Evolutionary conservation across 1,140 invertebrate species (phyloP).

Genomic region (Paramacrobiotus metropolitanus): DNA sequence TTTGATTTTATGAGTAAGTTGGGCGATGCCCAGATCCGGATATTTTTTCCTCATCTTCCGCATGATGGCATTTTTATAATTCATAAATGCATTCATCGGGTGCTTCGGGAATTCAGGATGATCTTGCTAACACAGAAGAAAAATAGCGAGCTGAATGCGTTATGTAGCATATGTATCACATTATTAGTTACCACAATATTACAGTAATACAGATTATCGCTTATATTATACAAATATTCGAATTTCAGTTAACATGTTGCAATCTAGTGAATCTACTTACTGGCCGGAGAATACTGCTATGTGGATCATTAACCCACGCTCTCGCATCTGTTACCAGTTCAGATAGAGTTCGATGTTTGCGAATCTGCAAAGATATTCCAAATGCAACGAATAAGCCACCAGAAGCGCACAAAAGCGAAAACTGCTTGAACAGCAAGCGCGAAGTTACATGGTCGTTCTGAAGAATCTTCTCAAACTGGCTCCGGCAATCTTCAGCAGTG

Average conservation of each 20-base stretch:
- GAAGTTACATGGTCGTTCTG: not conserved
- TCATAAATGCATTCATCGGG: not conserved
- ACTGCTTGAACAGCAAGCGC: not conserved
- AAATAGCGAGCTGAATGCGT: not conserved
- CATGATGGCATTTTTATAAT: not conserved
- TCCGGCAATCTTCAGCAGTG: not conserved
- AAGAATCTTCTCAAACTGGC: not conserved
- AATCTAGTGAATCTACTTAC: too few species aligned
- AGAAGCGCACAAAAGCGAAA: not conserved
- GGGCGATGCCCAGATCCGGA: not conserved
- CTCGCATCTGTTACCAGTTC: not conserved
- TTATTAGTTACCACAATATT: not conserved
- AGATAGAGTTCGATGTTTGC: not conserved
- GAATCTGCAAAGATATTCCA: not conserved
- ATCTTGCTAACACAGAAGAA: not conserved
- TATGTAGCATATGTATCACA: not conserved
- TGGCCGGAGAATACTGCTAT: not conserved
- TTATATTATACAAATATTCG: not conserved
- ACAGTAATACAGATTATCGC: not conserved
- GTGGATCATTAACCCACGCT: not conserved
- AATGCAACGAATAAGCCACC: not conserved
- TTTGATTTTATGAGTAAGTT: not conserved
- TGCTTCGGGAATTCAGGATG: not conserved
- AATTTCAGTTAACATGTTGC: too few species aligned
- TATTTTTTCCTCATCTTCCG: not conserved